Evolutionary conservation across 1,140 invertebrate genomes (phyloP), one percentile per base, ranked within the genome.

Genomic region (Drosophila triauraria): DNA sequence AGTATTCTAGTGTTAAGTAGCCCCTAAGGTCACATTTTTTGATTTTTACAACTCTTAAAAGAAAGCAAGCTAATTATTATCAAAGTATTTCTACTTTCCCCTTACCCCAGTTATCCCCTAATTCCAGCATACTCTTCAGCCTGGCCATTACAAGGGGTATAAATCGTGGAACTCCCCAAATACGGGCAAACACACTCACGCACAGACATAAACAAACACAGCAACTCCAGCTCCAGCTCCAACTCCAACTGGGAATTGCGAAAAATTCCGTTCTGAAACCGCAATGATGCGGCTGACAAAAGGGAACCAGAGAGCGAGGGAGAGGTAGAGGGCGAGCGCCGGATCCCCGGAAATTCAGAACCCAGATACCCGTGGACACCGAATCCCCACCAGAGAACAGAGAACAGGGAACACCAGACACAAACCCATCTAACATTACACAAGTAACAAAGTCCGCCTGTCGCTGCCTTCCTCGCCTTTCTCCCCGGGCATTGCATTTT

Each of bases 261-360:
- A 60, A 77, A 82, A 79, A 70, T 75, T 48, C 62, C 60, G 61
- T 50, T 60, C 59, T 65, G 62, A 69, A 85, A 85, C 82, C 82
- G 74, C 82, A 84, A 85, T 80, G 82, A 80, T 85, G 78, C 71
- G 82, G 54, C 51, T 47, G 43, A 13, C 38, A 47, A 42, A 40
- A 25, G 15, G 54, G 38, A 44, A 12, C 51, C 0, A 35, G 17
- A 20, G n/a, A 3, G 17, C 15, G 9, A n/a, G 35, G 25, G 15
- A 40, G 32, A 30, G 10, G 20, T 20, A 20, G 20, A 12, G 44
- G n/a, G 17, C 6, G 10, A 13, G 6, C 38, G 43, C 12, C 25
- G 42, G 20, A 40, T 68, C 44, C 59, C 46, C 32, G 38, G 38
- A 48, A 38, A 23, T n/a, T 15, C 27, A 13, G 12, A 47, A 20